A percentile compares a stretch with the other conserved stretches of the same genome.
Evolutionary conservation across 2,113 vertebrate species (phyloP).

Genomic region (Axis porcinus): DNA sequence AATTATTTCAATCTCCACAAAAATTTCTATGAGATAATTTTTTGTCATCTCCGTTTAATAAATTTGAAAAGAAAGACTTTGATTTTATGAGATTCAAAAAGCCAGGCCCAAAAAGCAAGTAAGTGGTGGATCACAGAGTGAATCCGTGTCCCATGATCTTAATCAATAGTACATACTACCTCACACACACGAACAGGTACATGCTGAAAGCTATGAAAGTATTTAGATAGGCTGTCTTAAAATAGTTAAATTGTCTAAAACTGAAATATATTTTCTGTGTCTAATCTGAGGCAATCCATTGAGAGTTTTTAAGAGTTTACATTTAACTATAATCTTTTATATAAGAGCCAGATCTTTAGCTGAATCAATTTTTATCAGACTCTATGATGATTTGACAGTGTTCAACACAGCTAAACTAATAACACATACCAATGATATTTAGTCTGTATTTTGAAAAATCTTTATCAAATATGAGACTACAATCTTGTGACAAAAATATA

Average conservation of each 20-base stretch:
- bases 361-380: background rate
- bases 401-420: background rate
- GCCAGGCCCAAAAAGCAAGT: background rate
- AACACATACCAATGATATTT: background rate
- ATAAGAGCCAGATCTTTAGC: background rate
- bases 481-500: constrained; percentile 35
- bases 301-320: background rate
- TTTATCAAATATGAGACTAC: background rate
- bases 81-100: background rate
- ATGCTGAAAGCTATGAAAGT: background rate
- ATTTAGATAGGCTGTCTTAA: constrained; percentile 29
- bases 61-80: background rate
- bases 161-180: background rate
- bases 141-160: background rate
- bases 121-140: background rate
- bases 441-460: background rate
- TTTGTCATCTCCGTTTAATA: background rate
- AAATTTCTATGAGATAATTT: background rate
- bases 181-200: background rate
- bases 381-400: background rate
- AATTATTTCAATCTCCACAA: background rate
- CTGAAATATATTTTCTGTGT: constrained; percentile 38
- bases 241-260: constrained; percentile 65
- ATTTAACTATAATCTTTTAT: background rate
- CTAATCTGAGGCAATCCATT: background rate